Base-by-base conservation (phyloP, 2,888 invertebrate species). In the Thecocarcelia acutangulata region DNA sequence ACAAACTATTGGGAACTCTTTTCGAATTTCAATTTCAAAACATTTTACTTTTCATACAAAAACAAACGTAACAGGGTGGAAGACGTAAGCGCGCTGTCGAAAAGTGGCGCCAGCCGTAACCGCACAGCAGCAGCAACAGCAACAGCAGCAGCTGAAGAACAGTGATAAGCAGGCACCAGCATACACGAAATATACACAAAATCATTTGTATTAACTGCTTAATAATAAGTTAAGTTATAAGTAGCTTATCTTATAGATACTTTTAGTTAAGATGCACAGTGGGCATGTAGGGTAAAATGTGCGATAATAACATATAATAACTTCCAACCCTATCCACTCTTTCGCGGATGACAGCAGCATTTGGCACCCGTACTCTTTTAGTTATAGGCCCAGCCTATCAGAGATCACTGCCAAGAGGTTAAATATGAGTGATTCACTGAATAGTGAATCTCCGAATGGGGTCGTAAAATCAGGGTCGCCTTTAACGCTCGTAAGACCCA, bases 11-110 rank as follows among this genome's bases (percentile, higher is more conserved):
- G 64, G n/a, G 44, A 83, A 76, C 80, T 83, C 76, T 75, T 80
- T 83, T 76, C 56, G 54, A 75, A 64, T 76, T 81, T 78, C 21
- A 33, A 61, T 73, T 78, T 82, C 59, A 76, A 78, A 78, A 79
- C 42, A 78, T 80, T 75, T 59, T 50, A 24, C 17, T 78, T 64
- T 81, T 70, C 52, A 19, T 73, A 75, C 37, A 59, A 46, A 72
- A 72, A 44, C 42, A 72, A 64, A 59, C 52, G 46, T 59, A 73
- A 54, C 42, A 52, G 54, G 21, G n/a, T n/a, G n/a, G 59, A 52
- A 33, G 19, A 64, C 42, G 63, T 63, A 61, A 52, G 44, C 54
- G 54, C 63, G 73, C 52, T 42, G 52, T 37, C 46, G 63, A 56
- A 17, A 46, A 48, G 75, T 40, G 24, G 50, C 42, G 68, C 19